A percentile compares a stretch with the other conserved stretches of the same genome.
Conservation (phyloP, 2,888 invertebrate genomes). For the Drosophila demipolita region DNA sequence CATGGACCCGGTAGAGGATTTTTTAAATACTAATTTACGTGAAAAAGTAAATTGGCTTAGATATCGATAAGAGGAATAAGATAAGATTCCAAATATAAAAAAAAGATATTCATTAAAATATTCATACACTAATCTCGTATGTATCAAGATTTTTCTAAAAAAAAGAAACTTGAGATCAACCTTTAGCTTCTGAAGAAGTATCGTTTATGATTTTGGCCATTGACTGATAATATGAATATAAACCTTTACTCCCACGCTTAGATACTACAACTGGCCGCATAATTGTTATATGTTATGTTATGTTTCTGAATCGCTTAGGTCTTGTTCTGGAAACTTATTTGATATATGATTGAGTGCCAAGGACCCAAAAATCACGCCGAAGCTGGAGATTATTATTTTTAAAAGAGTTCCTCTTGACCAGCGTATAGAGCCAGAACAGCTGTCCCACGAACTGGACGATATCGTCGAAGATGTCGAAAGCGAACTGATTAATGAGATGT, state of each 20-base stretch:
- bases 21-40: background rate
- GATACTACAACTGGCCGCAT: background rate
- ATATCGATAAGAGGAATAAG: background rate
- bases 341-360: background rate
- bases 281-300: background rate
- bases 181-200: background rate
- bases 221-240: background rate
- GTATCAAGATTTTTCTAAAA: background rate
- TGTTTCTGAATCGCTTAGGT: background rate
- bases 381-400: no score
- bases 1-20: background rate
- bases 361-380: background rate
- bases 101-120: background rate
- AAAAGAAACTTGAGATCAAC: background rate
- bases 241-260: background rate
- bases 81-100: background rate
- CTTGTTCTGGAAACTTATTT: background rate
- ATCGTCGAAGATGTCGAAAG: constrained; percentile 16
- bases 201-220: background rate
- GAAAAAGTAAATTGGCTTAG: background rate
- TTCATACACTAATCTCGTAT: background rate
- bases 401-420: constrained; percentile 51
- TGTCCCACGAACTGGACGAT: constrained; percentile 49
- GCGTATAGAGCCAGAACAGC: constrained; percentile 39
- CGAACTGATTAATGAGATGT: constrained; percentile 7